These are phyloP conservation scores for Microcebus murinus DNA, from an alignment of 2,113 vertebrate species.

Conservation along the genomic window DNA sequence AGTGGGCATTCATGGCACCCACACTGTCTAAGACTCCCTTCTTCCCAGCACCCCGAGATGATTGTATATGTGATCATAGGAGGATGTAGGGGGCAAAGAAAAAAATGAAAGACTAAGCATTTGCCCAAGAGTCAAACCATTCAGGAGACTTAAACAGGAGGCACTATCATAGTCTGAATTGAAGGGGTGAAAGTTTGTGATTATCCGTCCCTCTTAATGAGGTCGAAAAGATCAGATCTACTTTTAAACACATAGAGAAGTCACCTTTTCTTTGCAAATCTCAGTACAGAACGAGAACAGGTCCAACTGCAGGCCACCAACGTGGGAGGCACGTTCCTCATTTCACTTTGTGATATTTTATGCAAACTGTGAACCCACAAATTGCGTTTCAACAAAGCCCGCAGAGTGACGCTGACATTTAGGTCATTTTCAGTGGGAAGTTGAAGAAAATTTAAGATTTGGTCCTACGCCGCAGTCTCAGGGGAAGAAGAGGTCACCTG, in stretches of 20 bases:
- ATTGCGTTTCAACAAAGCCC: neutral
- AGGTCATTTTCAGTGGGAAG: neutral
- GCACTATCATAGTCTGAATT: too few species aligned
- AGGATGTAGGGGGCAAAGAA: rapidly evolving
- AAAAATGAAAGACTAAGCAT: rapidly evolving
- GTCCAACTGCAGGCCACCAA: too few species aligned
- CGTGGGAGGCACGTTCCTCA: rapidly evolving
- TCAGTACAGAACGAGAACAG: rapidly evolving
- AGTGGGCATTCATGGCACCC: neutral
- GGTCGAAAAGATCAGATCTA: too few species aligned
- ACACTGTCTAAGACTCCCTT: rapidly evolving
- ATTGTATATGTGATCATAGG: too few species aligned
- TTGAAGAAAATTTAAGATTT: neutral
- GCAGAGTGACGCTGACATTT: rapidly evolving
- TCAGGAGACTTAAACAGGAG: neutral
- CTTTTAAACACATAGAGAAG: neutral
- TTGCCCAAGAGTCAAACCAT: neutral
- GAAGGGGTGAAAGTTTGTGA: too few species aligned
- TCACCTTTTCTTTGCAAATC: rapidly evolving
- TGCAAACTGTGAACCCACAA: neutral
- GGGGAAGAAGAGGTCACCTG: neutral
- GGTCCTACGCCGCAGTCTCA: rapidly evolving
- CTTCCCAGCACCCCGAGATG: neutral
- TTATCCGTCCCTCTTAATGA: rapidly evolving
- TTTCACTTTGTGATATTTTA: neutral